Base-by-base conservation (phyloP, 2,888 invertebrate species). In the Hypomecis punctinalis region DNA sequence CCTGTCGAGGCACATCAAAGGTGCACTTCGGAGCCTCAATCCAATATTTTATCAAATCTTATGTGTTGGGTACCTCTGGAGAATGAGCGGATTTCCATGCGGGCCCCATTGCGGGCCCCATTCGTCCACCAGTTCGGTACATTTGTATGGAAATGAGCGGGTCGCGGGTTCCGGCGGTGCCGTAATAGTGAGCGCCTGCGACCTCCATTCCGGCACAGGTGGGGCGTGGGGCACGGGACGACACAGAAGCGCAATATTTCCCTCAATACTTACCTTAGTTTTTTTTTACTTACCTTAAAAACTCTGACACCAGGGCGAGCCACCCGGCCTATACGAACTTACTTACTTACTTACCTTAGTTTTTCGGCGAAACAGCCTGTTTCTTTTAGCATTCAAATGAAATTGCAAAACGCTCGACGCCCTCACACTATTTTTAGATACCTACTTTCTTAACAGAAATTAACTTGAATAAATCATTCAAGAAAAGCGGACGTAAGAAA, bases 131-230 rank as follows among this genome's bases (percentile, higher is more conserved):
- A 58, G 55, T 61, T 59, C 45, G 35, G 53, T 45, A 63, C 72
- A 69, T 72, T 69, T 52, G 60, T 63, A 72, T 72, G 72, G 57
- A 68, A 65, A 72, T 68, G 66, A 67, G 39, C 61, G 53, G 61
- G 48, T 61, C 57, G 57, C 60, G 37, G 23, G 49, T 39, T 63
- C 47, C 54, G 58, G 45, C 35, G n/a, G 40, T 35, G 59, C 45
- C 40, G 49, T 60, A 55, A 60, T 46, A 45, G 47, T 9, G 45
- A 35, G 42, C 23, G 11, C 48, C 45, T 45, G 40, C 35, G 53
- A 54, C 63, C 58, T 11, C 58, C 37, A 46, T 52, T 40, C 56
- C 10, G 62, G 46, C 57, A 37, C 63, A 63, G 63, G 63, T 63
- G 63, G 52, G 23, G 7, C 40, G 23, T n/a, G 39, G 13, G 5